A percentile compares a stretch with the other conserved stretches of the same genome.
Conservation (phyloP, 1,140 invertebrate species). For the Dermatophagoides farinae region DNA sequence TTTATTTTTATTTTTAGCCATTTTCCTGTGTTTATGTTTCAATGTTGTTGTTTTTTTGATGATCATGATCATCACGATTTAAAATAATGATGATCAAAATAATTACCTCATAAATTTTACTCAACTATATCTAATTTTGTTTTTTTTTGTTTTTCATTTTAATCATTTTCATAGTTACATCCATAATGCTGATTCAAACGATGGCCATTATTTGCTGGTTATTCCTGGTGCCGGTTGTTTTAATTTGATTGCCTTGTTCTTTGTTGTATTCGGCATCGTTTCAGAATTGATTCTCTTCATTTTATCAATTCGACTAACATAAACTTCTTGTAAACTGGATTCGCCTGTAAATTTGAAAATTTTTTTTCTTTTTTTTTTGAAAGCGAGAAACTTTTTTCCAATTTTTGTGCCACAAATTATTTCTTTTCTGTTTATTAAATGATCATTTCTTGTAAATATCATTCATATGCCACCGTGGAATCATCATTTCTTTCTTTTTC, state of each 20-base stretch:
- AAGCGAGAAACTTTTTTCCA: background rate
- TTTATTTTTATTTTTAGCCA: no score
- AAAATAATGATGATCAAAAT: background rate
- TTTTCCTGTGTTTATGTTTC: no score
- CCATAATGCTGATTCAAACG: background rate
- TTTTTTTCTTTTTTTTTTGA: no score
- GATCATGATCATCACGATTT: background rate
- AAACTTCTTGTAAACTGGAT: background rate
- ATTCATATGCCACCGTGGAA: no score
- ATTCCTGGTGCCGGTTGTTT: background rate
- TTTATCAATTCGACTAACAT: background rate
- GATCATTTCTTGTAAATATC: background rate
- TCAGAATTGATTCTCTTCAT: background rate
- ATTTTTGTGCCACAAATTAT: background rate
- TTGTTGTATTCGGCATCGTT: background rate
- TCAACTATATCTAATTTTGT: no score
- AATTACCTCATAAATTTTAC: background rate
- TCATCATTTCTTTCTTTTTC: no score
- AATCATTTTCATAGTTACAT: no score
- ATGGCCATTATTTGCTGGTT: background rate
- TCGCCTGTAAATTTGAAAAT: background rate
- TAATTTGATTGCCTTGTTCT: background rate
- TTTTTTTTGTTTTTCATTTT: background rate
- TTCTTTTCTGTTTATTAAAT: background rate
- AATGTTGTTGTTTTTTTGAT: background rate